phyloP scores from a whole-genome alignment of 2,113 vertebrate species.

The Xiphias gladius region DNA sequence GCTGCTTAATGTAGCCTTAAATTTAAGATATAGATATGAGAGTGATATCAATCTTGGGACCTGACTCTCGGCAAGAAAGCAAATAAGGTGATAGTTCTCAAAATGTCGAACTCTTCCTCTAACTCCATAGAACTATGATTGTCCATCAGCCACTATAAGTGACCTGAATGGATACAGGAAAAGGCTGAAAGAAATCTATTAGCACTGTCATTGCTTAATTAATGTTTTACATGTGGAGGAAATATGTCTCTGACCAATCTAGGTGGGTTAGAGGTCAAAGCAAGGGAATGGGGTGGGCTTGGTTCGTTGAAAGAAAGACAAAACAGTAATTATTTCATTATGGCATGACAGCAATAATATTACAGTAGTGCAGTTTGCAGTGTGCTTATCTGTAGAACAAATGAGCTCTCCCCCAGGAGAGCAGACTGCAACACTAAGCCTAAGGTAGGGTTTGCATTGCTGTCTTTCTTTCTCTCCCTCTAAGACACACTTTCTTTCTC shows the following conservation, averaged over 20 bases:
- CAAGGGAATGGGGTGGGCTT: slow-evolving; percentile 47
- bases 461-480: slow-evolving; percentile 81
- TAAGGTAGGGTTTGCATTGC: slow-evolving; percentile 89
- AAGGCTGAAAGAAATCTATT: slow-evolving; percentile 54
- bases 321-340: slow-evolving; percentile 89
- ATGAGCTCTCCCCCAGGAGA: slow-evolving; percentile 90
- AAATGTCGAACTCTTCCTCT: background rate
- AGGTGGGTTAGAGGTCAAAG: slow-evolving; percentile 40
- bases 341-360: slow-evolving; percentile 86
- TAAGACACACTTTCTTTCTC: slow-evolving; percentile 69
- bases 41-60: background rate
- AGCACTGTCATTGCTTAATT: slow-evolving; percentile 71
- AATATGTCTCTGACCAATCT: slow-evolving; percentile 45
- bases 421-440: slow-evolving; percentile 87
- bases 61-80: background rate
- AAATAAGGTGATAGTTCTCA: background rate
- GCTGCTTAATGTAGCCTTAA: background rate
- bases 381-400: slow-evolving; percentile 87
- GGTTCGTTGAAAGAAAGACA: slow-evolving; percentile 74
- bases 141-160: slow-evolving; percentile 7
- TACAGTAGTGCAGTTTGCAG: slow-evolving; percentile 81
- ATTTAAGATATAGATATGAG: background rate
- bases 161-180: slow-evolving; percentile 2
- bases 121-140: slow-evolving; percentile 2
- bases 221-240: slow-evolving; percentile 66